A percentile compares a stretch with the other conserved stretches of the same genome.
Conservation (phyloP, 2,888 invertebrate genomes). For the Clitarchus hookeri region DNA sequence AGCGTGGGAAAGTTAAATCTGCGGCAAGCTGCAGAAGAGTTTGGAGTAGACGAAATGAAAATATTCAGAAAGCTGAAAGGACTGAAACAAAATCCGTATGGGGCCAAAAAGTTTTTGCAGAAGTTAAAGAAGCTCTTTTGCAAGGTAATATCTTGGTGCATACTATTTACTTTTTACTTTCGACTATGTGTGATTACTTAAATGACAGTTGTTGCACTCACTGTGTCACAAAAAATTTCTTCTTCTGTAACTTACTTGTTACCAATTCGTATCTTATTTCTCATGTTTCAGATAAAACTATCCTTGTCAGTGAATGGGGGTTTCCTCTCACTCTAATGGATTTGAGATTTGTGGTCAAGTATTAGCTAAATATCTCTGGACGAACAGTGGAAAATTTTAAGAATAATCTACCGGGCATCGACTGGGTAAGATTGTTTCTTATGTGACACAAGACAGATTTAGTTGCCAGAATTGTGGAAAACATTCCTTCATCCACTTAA, state of each 20-base stretch:
- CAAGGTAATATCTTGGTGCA: no score
- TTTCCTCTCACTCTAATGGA: not conserved
- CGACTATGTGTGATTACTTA: not conserved
- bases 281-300: no score
- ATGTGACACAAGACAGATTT: not conserved
- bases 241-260: not conserved
- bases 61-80: not conserved
- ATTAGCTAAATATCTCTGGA: not conserved
- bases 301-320: no score
- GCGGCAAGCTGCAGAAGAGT: constrained; percentile 1
- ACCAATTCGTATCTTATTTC: not conserved
- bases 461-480: not conserved
- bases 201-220: not conserved
- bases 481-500: not conserved
- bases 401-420: not conserved
- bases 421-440: not conserved
- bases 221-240: not conserved
- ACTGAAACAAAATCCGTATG: not conserved
- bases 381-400: not conserved
- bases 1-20: not conserved
- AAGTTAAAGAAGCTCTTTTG: not conserved
- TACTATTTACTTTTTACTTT: not conserved
- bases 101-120: not conserved
- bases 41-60: not conserved
- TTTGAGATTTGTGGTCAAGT: not conserved